Evolutionary conservation across 2,888 invertebrate genomes (phyloP), one percentile per base, ranked within the genome.

Genomic region (Asteroscopus sphinx): DNA sequence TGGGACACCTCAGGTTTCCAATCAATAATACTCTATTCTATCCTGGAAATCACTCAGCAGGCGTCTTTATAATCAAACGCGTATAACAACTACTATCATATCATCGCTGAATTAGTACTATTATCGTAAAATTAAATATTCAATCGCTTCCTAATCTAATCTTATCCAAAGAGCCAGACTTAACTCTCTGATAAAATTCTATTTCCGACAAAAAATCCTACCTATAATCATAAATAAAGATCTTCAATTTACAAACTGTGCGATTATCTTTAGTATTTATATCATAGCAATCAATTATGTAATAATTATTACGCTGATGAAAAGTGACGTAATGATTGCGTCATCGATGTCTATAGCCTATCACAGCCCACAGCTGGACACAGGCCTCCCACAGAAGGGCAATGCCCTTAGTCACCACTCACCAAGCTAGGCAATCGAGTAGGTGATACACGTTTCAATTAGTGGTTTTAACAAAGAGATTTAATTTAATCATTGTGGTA

Each of bases 201-300:
- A 51, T 60, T 60, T 68, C 28, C 44, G 51, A 16, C 12, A 51
- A 21, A 7, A n/a, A n/a, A n/a, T n/a, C n/a, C 35, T 28, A 1
- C 2, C 41, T 37, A 1, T 17, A 36, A 36, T 37, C 13, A 4
- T 7, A n/a, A n/a, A n/a, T 17, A 6, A 13, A 12, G 28, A 45
- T 45, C 8, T 8, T 35, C 13, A 13, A 58, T 59, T 13, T n/a
- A 25, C 30, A 41, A 17, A 40, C 25, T 15, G 9, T 5, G 3
- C 9, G 3, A 52, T 37, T 8, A 32, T 32, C 21, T 17, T 9
- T 0, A 15, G 9, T 11, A 28, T 4, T 33, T 17, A 32, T 17
- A 56, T 65, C 30, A 15, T 15, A 15, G 11, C 30, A n/a, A 57
- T 39, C 12, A 37, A 32, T 21, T 4, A 2, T 13, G 1, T 41